Base-by-base conservation (phyloP, 2,888 invertebrate genomes). In the Chloromyia formosa region DNA sequence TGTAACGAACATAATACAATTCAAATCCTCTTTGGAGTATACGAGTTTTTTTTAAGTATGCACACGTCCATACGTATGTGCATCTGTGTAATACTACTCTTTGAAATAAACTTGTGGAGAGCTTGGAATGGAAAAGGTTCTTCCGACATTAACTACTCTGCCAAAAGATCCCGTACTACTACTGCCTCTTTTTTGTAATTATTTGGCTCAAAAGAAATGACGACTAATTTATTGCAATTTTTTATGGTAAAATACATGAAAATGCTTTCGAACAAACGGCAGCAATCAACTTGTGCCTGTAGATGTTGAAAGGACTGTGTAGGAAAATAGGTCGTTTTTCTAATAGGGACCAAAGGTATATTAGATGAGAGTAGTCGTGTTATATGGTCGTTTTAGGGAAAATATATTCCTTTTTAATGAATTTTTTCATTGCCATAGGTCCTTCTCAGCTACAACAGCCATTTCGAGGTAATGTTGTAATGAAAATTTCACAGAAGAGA, bases 181-280 rank as follows among this genome's bases (percentile, higher is more conserved):
- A 22, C 49, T 20, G 22, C n/a, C n/a, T 64, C 66, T 66, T 49
- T 49, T 49, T 49, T 49, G 49, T n/a, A 49, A 20, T 66, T 23
- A 12, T 9, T 54, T 69, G 16, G 27, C 35, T 53, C 27, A 22
- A 69, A 68, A 69, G 69, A 71, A 71, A 71, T 71, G 71, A 40
- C 71, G 71, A 56, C 71, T 71, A 71, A 71, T 71, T 58, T 71
- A 71, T 71, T 56, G 56, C 56, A 58, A 40, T 71, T 69, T 69
- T 56, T 71, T 71, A 71, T 56, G 58, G 56, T 20, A 56, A 56
- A 71, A 71, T 71, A 71, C 71, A 71, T 56, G 71, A 58, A 71
- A 71, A 56, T 20, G 71, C 71, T 56, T 42, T 71, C 45, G 35
- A 49, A 22, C 10, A 35, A 66, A 49, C 62, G 62, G 62, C 27